Conservation (phyloP, 2,888 invertebrate genomes). For the Conistra vaccinii region DNA sequence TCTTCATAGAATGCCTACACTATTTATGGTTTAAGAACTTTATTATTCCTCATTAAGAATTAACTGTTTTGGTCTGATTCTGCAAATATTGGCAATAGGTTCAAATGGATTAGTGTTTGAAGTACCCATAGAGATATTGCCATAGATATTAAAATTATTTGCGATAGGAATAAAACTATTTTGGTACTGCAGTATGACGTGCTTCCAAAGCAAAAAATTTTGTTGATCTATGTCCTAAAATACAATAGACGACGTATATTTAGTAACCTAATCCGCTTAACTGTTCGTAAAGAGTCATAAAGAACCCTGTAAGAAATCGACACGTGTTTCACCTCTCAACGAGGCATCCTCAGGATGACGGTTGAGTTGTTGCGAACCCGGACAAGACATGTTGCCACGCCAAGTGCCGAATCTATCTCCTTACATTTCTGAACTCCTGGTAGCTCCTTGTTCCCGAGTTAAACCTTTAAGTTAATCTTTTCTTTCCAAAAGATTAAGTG, state of each 20-base stretch:
- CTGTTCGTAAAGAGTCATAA: too few species aligned
- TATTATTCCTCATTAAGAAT: too few species aligned
- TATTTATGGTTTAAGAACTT: neutral
- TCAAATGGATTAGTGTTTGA: neutral
- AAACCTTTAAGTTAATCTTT: neutral
- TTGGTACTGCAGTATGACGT: neutral
- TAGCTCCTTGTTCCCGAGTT: neutral
- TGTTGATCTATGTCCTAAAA: neutral
- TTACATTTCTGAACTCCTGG: neutral
- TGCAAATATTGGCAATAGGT: slow-evolving; percentile 10
- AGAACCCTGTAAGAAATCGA: too few species aligned
- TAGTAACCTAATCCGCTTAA: too few species aligned
- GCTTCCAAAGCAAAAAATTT: neutral
- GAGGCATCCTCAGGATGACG: too few species aligned
- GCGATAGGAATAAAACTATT: neutral
- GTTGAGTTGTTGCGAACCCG: too few species aligned
- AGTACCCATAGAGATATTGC: neutral
- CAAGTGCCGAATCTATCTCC: too few species aligned
- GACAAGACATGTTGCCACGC: too few species aligned
- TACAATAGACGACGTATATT: too few species aligned
- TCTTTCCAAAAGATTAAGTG: neutral
- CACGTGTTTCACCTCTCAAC: too few species aligned
- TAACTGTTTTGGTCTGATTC: neutral
- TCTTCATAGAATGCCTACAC: neutral
- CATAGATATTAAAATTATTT: neutral